Evolutionary conservation across 37 sponge, comb jelly and placozoan species (phyloP).

Genomic region (Ephydatia muelleri): DNA sequence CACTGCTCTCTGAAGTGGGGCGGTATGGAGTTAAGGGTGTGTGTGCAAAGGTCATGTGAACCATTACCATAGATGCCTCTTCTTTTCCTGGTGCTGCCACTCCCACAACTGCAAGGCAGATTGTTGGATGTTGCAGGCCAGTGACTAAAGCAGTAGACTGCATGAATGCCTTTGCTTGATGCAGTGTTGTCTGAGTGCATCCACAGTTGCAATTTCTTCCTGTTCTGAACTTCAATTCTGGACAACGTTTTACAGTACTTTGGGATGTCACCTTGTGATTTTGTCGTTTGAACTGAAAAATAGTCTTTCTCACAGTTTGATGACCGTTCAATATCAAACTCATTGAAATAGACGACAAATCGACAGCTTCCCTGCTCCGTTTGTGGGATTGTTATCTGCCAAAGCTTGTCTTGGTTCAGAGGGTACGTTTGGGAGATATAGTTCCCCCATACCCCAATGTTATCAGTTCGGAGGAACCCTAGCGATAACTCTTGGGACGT

Average conservation of each 20-base stretch:
- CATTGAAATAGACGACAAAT: conserved; percentile 34
- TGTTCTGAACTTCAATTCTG: conserved; percentile 11
- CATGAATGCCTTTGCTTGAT: conserved; percentile 22
- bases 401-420: conserved; percentile 46
- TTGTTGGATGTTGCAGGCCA: background rate
- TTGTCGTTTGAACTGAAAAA: conserved; percentile 54
- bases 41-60: background rate
- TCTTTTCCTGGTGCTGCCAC: background rate
- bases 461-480: conserved; percentile 38
- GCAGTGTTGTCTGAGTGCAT: conserved; percentile 41
- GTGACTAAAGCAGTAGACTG: conserved; percentile 29
- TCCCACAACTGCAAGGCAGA: conserved; percentile 4
- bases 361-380: conserved; percentile 12
- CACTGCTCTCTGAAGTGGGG: background rate
- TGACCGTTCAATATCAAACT: conserved; percentile 47
- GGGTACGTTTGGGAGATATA: conserved; percentile 2
- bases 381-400: conserved; percentile 58
- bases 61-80: background rate
- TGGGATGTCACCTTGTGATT: conserved; percentile 17
- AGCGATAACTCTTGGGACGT: background rate
- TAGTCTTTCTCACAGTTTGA: conserved; percentile 49
- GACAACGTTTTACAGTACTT: conserved; percentile 44
- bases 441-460: conserved; percentile 5
- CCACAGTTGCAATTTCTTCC: conserved; percentile 43
- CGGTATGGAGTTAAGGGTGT: background rate